Evolutionary conservation across 2,113 vertebrate genomes (phyloP), one percentile per base, ranked within the genome.

Genomic region (Chamaea fasciata): DNA sequence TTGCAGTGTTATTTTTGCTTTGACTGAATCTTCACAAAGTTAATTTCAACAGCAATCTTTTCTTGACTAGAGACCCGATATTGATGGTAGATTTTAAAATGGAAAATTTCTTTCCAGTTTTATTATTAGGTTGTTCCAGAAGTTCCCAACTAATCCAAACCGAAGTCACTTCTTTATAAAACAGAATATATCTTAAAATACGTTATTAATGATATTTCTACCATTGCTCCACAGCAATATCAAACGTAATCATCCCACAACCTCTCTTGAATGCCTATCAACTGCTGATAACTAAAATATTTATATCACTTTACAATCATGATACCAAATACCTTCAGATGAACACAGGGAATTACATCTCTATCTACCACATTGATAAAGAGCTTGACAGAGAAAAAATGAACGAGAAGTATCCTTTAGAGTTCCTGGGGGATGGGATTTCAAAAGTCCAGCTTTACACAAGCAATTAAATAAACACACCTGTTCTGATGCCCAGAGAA

Each of bases 401-500:
- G 3, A 87, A 69, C 2, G 52, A 83, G 74, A 57, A 44, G 9
- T 13, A 87, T 52, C 21, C 16, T n/a, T 91, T 24, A 39, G 16
- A 62, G 26, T 42, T 63, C 68, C 18, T 15, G 26, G 26, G 4
- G 8, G 19, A n/a, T 44, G 35, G 9, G n/a, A 16, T 88, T 96
- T 97, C 93, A 99, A 97, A 98, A 99, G 35, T 98, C 98, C 18
- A 98, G 22, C 70, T 98, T 98, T 68, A 98, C 98, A 70, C 97
- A 97, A 33, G 98, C 98, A 84, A 98, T 90, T 90, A 97, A 98
- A 97, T 98, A 99, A 28, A 98, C 98, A 88, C 98, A 97, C 73
- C 98, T 99, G 97, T 99, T 98, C 89, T 98, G 97, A 93, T 99
- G 98, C 26, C 97, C 98, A 11, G 98, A 95, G 83, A 98, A 98